Percentiles rank a stretch among this genome's conserved stretches.
Conservation (phyloP, 2,797 vertebrate genomes). For the Peromyscus melanophrys region DNA sequence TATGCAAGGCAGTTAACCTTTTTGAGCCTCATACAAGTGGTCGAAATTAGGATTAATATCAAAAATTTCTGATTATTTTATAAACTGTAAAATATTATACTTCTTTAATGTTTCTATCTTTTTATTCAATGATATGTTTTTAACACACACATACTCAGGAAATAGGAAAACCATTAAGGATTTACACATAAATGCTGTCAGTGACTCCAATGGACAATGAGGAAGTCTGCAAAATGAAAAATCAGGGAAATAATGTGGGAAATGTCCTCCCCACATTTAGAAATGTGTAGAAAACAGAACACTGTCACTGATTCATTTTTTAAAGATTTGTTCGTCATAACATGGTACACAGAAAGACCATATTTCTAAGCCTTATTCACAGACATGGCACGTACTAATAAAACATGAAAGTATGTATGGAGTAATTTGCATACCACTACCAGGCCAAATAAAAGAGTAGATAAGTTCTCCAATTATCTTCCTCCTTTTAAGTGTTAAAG, state of each 20-base stretch:
- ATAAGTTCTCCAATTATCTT: not conserved
- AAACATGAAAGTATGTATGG: not conserved
- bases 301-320: not conserved
- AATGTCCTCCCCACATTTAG: slow-evolving; percentile 37
- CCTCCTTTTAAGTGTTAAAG: not conserved
- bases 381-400: not conserved
- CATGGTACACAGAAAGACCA: not conserved
- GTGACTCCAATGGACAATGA: not conserved
- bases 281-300: not conserved
- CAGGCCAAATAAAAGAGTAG: not conserved
- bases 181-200: not conserved
- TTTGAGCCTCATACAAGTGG: not conserved
- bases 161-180: not conserved
- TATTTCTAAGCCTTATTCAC: not conserved
- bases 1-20: not conserved
- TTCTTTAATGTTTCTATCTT: not conserved
- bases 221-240: slow-evolving; percentile 2
- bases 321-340: not conserved
- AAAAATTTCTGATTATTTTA: slow-evolving; percentile 14
- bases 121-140: not conserved
- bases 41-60: not conserved
- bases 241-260: not conserved
- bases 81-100: slow-evolving; percentile 33
- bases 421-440: not conserved
- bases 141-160: not conserved